A percentile compares a stretch with the other conserved stretches of the same genome.
phyloP scores from a whole-genome alignment of 2,797 vertebrate genomes.

The Threskiornis aethiopicus region DNA sequence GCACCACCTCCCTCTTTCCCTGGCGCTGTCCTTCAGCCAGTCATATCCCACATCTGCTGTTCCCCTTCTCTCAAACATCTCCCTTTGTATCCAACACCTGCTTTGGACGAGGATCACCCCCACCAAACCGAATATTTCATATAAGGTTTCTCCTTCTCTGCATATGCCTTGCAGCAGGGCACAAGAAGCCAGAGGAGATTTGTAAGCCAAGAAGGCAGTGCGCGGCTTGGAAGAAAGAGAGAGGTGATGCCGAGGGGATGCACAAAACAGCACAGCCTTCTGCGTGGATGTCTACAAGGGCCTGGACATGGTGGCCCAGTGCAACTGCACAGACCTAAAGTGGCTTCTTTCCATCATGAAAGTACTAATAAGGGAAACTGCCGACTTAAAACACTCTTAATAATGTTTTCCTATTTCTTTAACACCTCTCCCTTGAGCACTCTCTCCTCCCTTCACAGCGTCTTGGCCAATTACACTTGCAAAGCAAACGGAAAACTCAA shows the following conservation, averaged over 20 bases:
- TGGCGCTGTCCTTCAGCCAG: not conserved
- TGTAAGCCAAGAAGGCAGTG: not conserved
- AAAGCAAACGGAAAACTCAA: conserved; percentile 48
- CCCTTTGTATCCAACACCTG: not conserved
- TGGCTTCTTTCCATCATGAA: not conserved
- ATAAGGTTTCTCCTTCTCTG: not conserved
- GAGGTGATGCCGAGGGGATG: not conserved
- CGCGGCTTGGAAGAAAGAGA: not conserved
- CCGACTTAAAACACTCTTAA: not conserved
- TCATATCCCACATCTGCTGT: not conserved
- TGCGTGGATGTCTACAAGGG: not conserved
- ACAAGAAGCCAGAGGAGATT: not conserved
- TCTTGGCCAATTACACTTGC: conserved; percentile 41
- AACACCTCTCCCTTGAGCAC: conserved; percentile 30
- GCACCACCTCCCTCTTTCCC: not conserved
- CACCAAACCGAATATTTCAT: rapidly evolving
- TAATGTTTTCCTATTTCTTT: conserved; percentile 55
- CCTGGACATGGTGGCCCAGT: not conserved
- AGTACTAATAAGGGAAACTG: conserved; percentile 5
- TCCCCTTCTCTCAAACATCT: not conserved
- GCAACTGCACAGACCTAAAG: not conserved
- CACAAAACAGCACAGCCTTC: not conserved
- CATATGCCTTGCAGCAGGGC: not conserved
- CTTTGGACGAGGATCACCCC: not conserved
- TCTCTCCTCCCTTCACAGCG: conserved; percentile 5